phyloP scores from a whole-genome alignment of 2,888 invertebrate genomes.

The Girardia tigrina region DNA sequence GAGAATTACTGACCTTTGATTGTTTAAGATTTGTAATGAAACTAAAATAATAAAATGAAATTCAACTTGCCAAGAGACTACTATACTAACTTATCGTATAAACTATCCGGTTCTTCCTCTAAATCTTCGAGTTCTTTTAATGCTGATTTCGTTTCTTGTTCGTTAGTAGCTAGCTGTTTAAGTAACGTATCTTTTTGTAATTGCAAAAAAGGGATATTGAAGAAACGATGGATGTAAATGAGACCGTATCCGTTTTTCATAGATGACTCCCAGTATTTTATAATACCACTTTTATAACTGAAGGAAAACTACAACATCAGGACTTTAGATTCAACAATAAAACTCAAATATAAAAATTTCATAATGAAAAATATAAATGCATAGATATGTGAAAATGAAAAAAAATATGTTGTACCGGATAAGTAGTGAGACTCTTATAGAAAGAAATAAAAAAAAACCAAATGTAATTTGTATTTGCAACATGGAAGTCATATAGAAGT shows the following conservation, averaged over 20 bases:
- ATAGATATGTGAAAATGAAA: too few species aligned
- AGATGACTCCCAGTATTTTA: slow-evolving; percentile 73
- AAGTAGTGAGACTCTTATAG: too few species aligned
- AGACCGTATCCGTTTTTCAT: slow-evolving; percentile 90
- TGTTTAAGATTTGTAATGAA: not conserved
- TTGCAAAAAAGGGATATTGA: slow-evolving; percentile 79
- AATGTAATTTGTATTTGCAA: too few species aligned
- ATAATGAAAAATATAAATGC: too few species aligned
- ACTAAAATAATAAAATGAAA: not conserved
- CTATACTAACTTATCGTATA: not conserved
- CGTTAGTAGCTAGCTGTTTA: not conserved
- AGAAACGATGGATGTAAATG: slow-evolving; percentile 77
- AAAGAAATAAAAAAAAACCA: too few species aligned
- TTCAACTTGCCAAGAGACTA: not conserved
- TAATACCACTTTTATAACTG: not conserved
- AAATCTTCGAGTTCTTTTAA: not conserved
- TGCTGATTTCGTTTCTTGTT: not conserved
- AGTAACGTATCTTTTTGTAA: slow-evolving; percentile 57
- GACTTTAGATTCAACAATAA: not conserved
- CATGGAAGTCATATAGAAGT: too few species aligned
- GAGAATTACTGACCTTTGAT: not conserved
- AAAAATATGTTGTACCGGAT: too few species aligned
- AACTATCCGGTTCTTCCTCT: not conserved
- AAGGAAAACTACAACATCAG: too few species aligned
- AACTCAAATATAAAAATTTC: too few species aligned